Base-by-base conservation (phyloP, 2,888 invertebrate species). In the Listrodromus nycthemerus region DNA sequence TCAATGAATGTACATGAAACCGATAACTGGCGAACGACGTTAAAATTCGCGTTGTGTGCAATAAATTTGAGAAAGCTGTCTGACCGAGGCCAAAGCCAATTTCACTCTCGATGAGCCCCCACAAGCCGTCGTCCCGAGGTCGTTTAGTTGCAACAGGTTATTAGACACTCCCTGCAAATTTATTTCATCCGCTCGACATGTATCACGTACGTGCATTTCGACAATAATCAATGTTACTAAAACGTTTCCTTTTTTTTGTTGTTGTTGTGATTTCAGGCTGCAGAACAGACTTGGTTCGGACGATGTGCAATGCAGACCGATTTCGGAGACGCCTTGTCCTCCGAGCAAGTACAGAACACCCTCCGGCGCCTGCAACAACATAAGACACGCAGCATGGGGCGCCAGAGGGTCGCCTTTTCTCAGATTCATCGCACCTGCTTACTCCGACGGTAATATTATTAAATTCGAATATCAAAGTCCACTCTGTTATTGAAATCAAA, bases 361-460 rank as follows among this genome's bases (percentile, higher is more conserved):
- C 0, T 96, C 96, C 65, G 98, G 97, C 0, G 96, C 96, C 90
- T 98, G 98, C 94, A 98, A 98, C 94, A 98, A 98, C 91, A 96
- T 98, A 1, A 95, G 97, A 55, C 97, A 97, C 92, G 95, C 97
- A 1, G 95, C 96, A 33, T 97, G 98, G 97, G 98, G 98, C 0
- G 95, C 96, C 75, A 95, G 97, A 48, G 97, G 97, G 8, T 97
- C 97, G 74, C 95, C 97, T 4, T 97, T 97, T 92, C 93, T 97
- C 50, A 95, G 97, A 86, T 94, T 97, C 21, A 91, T 97, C 85
- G 95, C 96, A 2, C 95, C 97, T 0, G 95, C 95, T 82, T 98
- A 98, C 92, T 95, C 95, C 61, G 96, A 97, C 93, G 96, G 96
- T 97, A 95, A 95, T 95, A 79, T 58, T 24, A 19, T 16, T 19